phyloP scores from a whole-genome alignment of 2,113 vertebrate genomes.

The Cebidichthys violaceus region DNA sequence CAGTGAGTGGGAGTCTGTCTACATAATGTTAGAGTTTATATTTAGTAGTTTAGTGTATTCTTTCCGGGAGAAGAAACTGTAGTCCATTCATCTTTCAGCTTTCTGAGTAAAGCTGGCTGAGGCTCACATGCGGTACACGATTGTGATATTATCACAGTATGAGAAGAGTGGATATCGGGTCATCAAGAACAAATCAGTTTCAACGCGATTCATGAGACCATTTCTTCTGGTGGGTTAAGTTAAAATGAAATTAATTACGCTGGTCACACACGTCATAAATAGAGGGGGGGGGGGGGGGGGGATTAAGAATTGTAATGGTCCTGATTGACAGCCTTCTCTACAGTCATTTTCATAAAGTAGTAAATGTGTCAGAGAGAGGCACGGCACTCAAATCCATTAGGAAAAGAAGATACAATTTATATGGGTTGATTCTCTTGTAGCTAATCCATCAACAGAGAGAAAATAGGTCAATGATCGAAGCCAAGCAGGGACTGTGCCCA shows the following conservation, averaged over 20 bases:
- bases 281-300: neutral
- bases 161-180: neutral
- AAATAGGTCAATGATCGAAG: constrained; percentile 71
- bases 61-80: constrained; percentile 25
- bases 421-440: constrained; percentile 52
- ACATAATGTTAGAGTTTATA: constrained; percentile 26
- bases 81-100: constrained; percentile 36
- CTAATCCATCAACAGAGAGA: constrained; percentile 66
- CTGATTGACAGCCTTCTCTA: constrained; percentile 24
- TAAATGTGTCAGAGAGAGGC: constrained; percentile 45
- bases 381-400: constrained; percentile 48
- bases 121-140: constrained; percentile 4
- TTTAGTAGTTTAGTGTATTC: constrained; percentile 34
- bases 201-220: neutral
- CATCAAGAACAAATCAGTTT: constrained; percentile 20
- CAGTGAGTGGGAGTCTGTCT: constrained; percentile 28
- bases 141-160: constrained; percentile 6
- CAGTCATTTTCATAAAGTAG: constrained; percentile 49
- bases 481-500: constrained; percentile 59
- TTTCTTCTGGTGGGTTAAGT: constrained; percentile 9
- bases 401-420: constrained; percentile 55
- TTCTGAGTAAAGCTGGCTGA: constrained; percentile 9
- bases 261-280: constrained; percentile 35
- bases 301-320: constrained; percentile 15
- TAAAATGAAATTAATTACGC: constrained; percentile 15